Percentiles rank a stretch among this genome's conserved stretches.
Evolutionary conservation across 2,113 vertebrate species (phyloP).

Genomic region (Triplophysa tibetana): DNA sequence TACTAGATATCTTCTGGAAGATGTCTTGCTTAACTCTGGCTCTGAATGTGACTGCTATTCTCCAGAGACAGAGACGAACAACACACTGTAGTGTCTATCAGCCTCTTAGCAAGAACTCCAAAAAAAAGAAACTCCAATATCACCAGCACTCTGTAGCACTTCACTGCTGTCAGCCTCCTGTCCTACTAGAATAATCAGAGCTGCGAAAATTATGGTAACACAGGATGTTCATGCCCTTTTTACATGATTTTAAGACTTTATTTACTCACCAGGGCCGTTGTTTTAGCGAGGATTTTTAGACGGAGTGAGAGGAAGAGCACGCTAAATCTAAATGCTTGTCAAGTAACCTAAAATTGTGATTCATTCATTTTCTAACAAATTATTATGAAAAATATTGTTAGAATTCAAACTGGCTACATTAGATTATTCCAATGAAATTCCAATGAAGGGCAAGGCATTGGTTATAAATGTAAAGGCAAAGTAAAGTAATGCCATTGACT

Average conservation of each 20-base stretch:
- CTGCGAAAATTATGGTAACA: slow-evolving; percentile 32
- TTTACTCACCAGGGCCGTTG: background rate
- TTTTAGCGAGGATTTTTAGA: background rate
- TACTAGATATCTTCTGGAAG: slow-evolving; percentile 27
- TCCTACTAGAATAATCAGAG: slow-evolving; percentile 34
- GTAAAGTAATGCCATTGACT: too few species aligned
- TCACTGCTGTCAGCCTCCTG: slow-evolving; percentile 36
- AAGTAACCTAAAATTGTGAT: too few species aligned
- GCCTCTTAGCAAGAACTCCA: slow-evolving; percentile 27
- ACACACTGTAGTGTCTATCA: slow-evolving; percentile 27
- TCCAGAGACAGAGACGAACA: slow-evolving; percentile 33
- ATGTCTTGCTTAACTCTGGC: slow-evolving; percentile 30
- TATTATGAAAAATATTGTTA: too few species aligned
- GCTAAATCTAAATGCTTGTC: too few species aligned
- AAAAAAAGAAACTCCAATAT: background rate
- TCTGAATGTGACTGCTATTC: slow-evolving; percentile 34
- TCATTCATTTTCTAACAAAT: too few species aligned
- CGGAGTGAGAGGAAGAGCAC: background rate
- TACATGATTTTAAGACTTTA: slow-evolving; percentile 2
- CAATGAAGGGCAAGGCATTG: too few species aligned
- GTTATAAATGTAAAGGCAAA: too few species aligned
- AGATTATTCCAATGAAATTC: too few species aligned
- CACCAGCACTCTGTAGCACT: slow-evolving; percentile 19
- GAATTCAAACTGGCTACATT: too few species aligned
- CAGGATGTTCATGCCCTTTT: slow-evolving; percentile 13